Conservation (phyloP, 2,888 invertebrate genomes). For the Phasia obesa region DNA sequence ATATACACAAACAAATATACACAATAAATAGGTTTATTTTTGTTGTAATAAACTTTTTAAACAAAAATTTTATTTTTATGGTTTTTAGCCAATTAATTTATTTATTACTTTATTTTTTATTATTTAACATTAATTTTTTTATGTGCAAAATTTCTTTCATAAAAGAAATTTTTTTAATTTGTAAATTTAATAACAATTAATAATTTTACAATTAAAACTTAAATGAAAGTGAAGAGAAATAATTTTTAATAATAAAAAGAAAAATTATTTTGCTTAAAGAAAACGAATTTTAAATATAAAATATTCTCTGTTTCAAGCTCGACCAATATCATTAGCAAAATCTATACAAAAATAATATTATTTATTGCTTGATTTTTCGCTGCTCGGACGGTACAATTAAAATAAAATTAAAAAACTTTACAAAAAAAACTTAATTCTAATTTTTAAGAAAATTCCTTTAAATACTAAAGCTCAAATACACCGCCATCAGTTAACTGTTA, state of each 20-base stretch:
- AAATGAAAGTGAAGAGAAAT: constrained; percentile 18
- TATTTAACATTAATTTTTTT: constrained; percentile 16
- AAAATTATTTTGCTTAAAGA: constrained; percentile 19
- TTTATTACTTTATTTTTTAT: constrained; percentile 41
- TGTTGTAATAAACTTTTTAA: constrained; percentile 17
- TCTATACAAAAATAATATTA: constrained; percentile 18
- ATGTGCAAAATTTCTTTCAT: constrained; percentile 54
- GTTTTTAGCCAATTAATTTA: constrained; percentile 58
- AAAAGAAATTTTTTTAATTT: constrained; percentile 39
- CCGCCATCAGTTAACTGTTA: no score
- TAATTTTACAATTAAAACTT: constrained; percentile 35
- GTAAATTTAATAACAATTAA: constrained; percentile 37
- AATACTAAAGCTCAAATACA: no score
- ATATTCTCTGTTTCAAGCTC: no score
- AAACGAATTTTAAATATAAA: not conserved
- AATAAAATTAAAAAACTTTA: constrained; percentile 29
- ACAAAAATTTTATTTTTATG: constrained; percentile 66
- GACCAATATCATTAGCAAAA: no score
- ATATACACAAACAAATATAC: not conserved
- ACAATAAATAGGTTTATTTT: not conserved
- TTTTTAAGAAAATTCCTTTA: constrained; percentile 26
- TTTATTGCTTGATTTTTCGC: not conserved
- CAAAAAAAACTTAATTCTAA: constrained; percentile 46
- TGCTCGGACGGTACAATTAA: constrained; percentile 61
- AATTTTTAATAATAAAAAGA: constrained; percentile 32